Conservation (phyloP, 2,797 vertebrate species). For the Sebastes hopkinsi region DNA sequence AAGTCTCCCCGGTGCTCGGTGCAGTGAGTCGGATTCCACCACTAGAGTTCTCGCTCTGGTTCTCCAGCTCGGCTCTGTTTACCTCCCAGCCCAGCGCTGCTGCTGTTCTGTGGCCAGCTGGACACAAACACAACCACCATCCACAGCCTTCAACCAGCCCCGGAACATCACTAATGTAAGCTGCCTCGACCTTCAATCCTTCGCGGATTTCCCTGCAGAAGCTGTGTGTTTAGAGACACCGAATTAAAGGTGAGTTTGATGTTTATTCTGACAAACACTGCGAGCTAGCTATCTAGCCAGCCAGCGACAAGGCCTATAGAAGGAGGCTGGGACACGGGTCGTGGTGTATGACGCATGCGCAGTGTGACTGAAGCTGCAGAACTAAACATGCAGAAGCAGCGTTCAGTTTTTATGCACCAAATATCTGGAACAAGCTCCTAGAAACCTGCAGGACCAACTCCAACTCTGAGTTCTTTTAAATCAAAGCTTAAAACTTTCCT, state of each 20-base stretch:
- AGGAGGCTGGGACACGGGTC: no score
- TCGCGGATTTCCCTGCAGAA: constrained; percentile 59
- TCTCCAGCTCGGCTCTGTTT: constrained; percentile 59
- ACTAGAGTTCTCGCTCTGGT: constrained; percentile 17
- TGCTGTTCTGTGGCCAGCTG: constrained; percentile 68
- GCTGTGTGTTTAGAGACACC: constrained; percentile 59
- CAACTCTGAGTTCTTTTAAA: no score
- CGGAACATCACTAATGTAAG: constrained; percentile 75
- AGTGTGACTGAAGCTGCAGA: no score
- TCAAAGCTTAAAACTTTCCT: no score
- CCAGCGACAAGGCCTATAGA: neutral
- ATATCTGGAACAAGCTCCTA: no score
- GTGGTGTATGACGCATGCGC: no score
- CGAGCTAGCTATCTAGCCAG: constrained; percentile 14
- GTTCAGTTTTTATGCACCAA: no score
- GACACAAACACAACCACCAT: constrained; percentile 45
- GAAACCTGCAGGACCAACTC: no score
- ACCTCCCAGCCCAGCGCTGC: constrained; percentile 65
- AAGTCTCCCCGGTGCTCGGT: neutral
- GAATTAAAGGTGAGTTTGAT: constrained; percentile 69
- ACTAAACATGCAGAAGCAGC: no score
- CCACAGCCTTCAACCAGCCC: constrained; percentile 42
- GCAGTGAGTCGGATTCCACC: neutral
- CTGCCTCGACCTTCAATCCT: constrained; percentile 52
- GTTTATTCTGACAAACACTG: constrained; percentile 22